Conservation (phyloP, 2,113 vertebrate genomes). For the Cairina moschata region DNA sequence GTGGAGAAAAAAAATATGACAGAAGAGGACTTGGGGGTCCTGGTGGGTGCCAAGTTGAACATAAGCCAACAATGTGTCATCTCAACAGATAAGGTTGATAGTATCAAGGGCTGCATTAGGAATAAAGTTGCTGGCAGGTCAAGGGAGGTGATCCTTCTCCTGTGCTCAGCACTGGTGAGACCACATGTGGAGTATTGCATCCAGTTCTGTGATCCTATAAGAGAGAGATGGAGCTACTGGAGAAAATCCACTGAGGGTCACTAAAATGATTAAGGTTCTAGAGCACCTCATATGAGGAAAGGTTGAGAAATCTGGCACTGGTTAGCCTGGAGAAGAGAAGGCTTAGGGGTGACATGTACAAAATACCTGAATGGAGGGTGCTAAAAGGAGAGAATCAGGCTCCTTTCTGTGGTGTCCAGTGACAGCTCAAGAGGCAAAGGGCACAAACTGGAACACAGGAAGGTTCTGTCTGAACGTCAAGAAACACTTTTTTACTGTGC, state of each 20-base stretch:
- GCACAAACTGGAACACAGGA: background rate
- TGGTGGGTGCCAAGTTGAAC: background rate
- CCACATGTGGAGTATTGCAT: background rate
- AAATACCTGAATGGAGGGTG: background rate
- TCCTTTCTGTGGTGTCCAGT: background rate
- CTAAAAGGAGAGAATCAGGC: background rate
- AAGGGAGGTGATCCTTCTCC: background rate
- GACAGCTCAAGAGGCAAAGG: background rate
- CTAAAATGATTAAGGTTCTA: background rate
- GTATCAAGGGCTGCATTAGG: background rate
- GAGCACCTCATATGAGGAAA: background rate
- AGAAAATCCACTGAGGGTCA: background rate
- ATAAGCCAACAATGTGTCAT: background rate
- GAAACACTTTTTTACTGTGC: background rate
- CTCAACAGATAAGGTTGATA: background rate
- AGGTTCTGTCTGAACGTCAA: background rate
- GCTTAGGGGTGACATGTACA: background rate
- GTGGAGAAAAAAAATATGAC: background rate
- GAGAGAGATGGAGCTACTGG: background rate
- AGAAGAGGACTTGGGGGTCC: background rate
- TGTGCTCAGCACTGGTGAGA: background rate
- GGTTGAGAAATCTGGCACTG: background rate
- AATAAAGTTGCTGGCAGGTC: background rate
- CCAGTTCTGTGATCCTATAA: background rate
- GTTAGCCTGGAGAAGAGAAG: background rate